Conservation (phyloP, 2,888 invertebrate genomes). For the Arctia plantaginis region DNA sequence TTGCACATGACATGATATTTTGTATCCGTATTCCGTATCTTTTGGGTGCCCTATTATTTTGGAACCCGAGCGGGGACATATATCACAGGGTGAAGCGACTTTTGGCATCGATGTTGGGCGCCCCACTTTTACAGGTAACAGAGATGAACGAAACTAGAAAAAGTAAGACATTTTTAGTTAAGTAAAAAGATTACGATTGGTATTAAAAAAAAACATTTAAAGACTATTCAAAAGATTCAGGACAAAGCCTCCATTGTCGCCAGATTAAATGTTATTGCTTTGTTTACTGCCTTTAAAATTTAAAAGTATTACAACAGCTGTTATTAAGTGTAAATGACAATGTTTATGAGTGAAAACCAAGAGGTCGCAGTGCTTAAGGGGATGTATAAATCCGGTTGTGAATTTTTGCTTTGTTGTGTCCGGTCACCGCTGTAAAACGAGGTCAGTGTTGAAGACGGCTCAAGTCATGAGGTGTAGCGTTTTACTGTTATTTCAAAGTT, state of each 20-base stretch:
- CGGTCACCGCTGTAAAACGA: conserved; percentile 40
- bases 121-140: too few species aligned
- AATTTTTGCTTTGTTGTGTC: conserved; percentile 52
- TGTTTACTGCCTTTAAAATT: neutral
- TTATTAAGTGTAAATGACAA: conserved; percentile 32
- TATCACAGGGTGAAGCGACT: too few species aligned
- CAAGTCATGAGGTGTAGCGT: conserved; percentile 26
- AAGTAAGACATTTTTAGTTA: too few species aligned
- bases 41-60: too few species aligned
- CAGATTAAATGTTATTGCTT: neutral
- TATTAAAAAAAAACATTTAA: neutral
- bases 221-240: neutral
- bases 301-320: neutral
- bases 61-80: too few species aligned
- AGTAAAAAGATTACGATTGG: too few species aligned
- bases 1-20: too few species aligned
- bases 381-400: conserved; percentile 53
- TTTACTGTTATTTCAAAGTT: neutral
- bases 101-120: too few species aligned
- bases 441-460: conserved; percentile 49
- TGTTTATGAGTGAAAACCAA: conserved; percentile 50
- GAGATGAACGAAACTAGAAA: too few species aligned
- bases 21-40: too few species aligned
- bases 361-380: conserved; percentile 51
- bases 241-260: neutral